A percentile compares a stretch with the other conserved stretches of the same genome.
Evolutionary conservation across 2,113 vertebrate genomes (phyloP).

Genomic region (Panthera leo): DNA sequence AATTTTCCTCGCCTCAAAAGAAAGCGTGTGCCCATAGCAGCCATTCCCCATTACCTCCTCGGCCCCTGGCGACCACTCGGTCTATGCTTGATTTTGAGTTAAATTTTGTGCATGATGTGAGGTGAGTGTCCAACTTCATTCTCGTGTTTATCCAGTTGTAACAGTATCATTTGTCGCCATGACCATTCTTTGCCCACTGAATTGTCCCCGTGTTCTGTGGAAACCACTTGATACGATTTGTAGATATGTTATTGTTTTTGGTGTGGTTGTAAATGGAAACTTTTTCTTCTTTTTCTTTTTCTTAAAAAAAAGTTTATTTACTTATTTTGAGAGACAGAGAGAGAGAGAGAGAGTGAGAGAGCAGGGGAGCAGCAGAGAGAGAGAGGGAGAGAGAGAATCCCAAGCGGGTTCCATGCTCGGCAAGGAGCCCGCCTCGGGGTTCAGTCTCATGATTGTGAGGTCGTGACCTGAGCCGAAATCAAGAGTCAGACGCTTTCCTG

Average conservation of each 20-base stretch:
- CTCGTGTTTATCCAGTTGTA: background rate
- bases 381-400: no score
- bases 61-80: background rate
- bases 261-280: background rate
- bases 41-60: background rate
- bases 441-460: no score
- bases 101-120: background rate
- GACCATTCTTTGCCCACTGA: background rate
- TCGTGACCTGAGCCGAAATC: no score
- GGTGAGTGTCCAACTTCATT: background rate
- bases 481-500: no score
- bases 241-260: background rate
- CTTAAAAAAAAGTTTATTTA: no score
- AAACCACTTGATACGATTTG: background rate
- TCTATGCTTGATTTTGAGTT: background rate
- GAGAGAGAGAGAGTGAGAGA: no score
- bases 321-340: no score
- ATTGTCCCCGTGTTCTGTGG: background rate
- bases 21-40: background rate
- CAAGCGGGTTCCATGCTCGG: no score
- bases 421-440: no score
- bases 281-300: background rate
- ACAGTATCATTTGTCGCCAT: background rate
- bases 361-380: no score
- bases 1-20: background rate